These are phyloP conservation scores for Eudyptes chrysolophus DNA, from an alignment of 2,113 vertebrate species.

Conservation along the genomic window DNA sequence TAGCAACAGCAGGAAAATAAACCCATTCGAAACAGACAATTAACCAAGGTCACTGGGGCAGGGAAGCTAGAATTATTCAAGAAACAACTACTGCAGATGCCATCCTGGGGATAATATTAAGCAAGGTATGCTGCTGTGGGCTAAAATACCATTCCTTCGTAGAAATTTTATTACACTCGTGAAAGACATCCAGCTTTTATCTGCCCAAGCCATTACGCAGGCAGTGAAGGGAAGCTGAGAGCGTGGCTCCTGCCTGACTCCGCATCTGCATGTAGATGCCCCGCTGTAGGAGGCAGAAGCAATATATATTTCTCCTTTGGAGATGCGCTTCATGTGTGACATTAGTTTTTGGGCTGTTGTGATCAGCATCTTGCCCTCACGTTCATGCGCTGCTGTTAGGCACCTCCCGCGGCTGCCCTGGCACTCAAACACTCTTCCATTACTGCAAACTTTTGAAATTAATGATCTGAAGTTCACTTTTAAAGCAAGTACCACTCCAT, in stretches of 20 bases:
- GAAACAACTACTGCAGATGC: slow-evolving; percentile 22
- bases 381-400: not conserved
- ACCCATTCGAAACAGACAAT: slow-evolving; percentile 59
- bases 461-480: not conserved
- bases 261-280: not conserved
- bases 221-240: not conserved
- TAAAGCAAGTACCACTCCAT: fast-evolving
- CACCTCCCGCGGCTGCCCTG: fast-evolving
- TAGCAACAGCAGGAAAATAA: slow-evolving; percentile 49
- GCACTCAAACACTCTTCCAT: fast-evolving
- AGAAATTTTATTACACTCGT: not conserved
- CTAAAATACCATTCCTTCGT: not conserved
- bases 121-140: not conserved
- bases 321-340: not conserved
- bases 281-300: not conserved
- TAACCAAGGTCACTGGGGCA: slow-evolving; percentile 56
- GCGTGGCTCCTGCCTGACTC: not conserved
- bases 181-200: not conserved
- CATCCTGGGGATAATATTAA: not conserved
- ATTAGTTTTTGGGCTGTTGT: not conserved
- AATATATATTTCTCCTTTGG: not conserved
- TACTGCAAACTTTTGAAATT: not conserved
- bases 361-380: not conserved
- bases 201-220: not conserved
- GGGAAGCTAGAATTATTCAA: slow-evolving; percentile 5